A percentile compares a stretch with the other conserved stretches of the same genome.
Evolutionary conservation across 2,113 vertebrate species (phyloP).

Genomic region (Siniperca chuatsi): DNA sequence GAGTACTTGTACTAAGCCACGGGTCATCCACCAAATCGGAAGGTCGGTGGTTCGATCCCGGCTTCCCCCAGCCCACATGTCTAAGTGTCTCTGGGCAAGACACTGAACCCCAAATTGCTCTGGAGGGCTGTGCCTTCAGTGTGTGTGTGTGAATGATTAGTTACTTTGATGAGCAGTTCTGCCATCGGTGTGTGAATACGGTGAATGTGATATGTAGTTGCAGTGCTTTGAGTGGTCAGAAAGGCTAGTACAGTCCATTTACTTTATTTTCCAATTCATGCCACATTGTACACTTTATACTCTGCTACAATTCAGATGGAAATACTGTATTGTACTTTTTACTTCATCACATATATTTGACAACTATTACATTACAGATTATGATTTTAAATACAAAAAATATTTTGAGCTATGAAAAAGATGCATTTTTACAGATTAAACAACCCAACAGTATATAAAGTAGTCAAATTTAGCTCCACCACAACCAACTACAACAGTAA

Average conservation of each 20-base stretch:
- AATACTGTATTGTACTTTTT: not conserved
- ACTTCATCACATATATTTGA: not conserved
- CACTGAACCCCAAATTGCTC: too few species aligned
- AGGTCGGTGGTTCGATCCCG: too few species aligned
- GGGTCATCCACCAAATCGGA: too few species aligned
- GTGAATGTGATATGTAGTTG: too few species aligned
- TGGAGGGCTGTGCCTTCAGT: too few species aligned
- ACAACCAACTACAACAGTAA: not conserved
- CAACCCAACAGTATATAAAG: not conserved
- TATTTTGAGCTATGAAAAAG: not conserved
- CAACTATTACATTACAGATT: not conserved
- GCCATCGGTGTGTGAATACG: too few species aligned
- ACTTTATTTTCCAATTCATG: not conserved
- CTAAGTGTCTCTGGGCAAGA: too few species aligned
- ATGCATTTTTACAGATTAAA: not conserved
- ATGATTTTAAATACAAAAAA: not conserved
- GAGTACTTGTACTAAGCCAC: not conserved
- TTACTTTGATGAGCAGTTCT: too few species aligned
- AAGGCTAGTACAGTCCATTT: not conserved
- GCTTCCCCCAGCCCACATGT: too few species aligned
- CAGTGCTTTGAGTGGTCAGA: too few species aligned
- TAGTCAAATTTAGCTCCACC: too few species aligned
- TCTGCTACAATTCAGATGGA: not conserved
- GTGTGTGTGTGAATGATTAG: too few species aligned
- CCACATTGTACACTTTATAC: not conserved